Percentiles rank a stretch among this genome's conserved stretches.
Conservation (phyloP, 1,140 invertebrate species). For the Hylyphantes graminicola region DNA sequence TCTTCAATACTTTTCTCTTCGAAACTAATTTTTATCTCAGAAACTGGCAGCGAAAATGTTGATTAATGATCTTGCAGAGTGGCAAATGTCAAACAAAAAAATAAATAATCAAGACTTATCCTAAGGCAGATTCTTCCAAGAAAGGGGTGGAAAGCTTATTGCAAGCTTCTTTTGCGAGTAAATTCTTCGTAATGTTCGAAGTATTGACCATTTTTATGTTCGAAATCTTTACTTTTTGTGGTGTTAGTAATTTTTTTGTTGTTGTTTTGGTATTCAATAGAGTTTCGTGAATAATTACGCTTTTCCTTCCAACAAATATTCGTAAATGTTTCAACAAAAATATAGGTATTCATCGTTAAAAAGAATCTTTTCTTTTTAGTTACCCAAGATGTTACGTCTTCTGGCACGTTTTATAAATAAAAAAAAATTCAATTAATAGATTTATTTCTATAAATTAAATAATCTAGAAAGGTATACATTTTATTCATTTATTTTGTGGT, state of each 20-base stretch:
- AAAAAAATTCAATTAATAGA: no score
- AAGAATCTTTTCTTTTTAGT: no score
- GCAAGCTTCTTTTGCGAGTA: slow-evolving; percentile 30
- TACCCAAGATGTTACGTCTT: no score
- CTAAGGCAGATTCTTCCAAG: slow-evolving; percentile 30
- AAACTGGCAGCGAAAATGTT: slow-evolving; percentile 20
- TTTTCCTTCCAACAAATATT: neutral
- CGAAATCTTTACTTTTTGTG: slow-evolving; percentile 33
- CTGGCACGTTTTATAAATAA: no score
- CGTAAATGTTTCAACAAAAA: no score
- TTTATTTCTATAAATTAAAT: no score
- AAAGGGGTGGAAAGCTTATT: slow-evolving; percentile 31
- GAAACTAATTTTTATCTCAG: slow-evolving; percentile 42
- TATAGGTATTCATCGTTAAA: no score
- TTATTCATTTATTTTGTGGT: no score
- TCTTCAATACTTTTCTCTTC: slow-evolving; percentile 16
- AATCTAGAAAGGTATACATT: no score
- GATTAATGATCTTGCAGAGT: slow-evolving; percentile 43
- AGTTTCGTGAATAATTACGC: slow-evolving; percentile 40
- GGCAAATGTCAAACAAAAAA: slow-evolving; percentile 42
- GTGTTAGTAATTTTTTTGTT: slow-evolving; percentile 35
- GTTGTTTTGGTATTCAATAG: neutral
- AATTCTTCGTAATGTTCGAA: slow-evolving; percentile 56
- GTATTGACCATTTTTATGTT: slow-evolving; percentile 48
- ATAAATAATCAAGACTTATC: slow-evolving; percentile 52